A percentile compares a stretch with the other conserved stretches of the same genome.
Conservation (phyloP, 2,113 vertebrate genomes). For the Dascyllus trimaculatus region DNA sequence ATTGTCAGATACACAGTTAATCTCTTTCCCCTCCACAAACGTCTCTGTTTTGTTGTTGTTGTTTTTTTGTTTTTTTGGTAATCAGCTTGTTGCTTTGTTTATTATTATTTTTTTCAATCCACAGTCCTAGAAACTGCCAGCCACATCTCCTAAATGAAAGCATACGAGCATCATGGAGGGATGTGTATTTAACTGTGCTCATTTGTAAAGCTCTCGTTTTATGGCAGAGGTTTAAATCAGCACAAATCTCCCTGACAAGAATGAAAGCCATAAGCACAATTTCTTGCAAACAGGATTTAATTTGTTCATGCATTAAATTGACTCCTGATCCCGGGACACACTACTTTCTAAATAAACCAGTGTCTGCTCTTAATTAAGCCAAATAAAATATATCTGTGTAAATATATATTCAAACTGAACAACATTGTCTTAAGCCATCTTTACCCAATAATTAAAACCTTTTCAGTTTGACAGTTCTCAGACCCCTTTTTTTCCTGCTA, state of each 20-base stretch:
- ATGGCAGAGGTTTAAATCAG: slow-evolving; percentile 58
- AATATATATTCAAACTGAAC: slow-evolving; percentile 36
- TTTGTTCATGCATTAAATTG: slow-evolving; percentile 74
- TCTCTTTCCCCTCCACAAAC: neutral
- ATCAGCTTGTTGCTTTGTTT: neutral
- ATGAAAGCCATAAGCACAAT: slow-evolving; percentile 68
- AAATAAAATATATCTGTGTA: slow-evolving; percentile 53
- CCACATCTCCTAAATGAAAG: slow-evolving; percentile 6
- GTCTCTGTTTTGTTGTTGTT: neutral
- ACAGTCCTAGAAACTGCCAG: neutral
- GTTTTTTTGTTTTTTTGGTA: neutral
- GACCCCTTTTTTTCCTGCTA: slow-evolving; percentile 12
- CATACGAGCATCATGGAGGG: slow-evolving; percentile 18
- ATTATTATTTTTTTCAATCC: neutral
- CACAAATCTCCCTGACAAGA: slow-evolving; percentile 72
- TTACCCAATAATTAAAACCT: slow-evolving; percentile 63
- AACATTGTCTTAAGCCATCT: slow-evolving; percentile 41
- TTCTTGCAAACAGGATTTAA: slow-evolving; percentile 78
- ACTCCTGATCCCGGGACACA: slow-evolving; percentile 64
- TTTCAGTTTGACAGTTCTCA: slow-evolving; percentile 51
- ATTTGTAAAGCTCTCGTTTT: slow-evolving; percentile 36
- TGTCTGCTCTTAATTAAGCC: slow-evolving; percentile 61
- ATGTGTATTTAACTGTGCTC: slow-evolving; percentile 23
- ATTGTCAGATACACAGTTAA: neutral
- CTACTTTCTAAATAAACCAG: slow-evolving; percentile 61